phyloP scores from a whole-genome alignment of 2,113 vertebrate genomes.

The Periophthalmodon schlosseri region DNA sequence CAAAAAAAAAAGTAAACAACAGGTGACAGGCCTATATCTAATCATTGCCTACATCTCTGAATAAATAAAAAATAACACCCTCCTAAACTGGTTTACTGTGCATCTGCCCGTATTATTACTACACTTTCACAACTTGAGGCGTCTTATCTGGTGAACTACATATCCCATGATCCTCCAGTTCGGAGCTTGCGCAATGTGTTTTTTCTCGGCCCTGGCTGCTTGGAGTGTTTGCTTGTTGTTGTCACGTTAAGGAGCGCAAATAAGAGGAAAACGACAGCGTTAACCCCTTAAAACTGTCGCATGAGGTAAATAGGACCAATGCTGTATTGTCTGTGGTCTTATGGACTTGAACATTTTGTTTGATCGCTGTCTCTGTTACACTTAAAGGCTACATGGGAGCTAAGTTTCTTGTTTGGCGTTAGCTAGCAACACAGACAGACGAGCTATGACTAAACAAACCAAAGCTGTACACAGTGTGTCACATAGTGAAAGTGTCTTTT shows the following conservation, averaged over 20 bases:
- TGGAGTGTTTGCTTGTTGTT: constrained; percentile 57
- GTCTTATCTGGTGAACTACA: constrained; percentile 39
- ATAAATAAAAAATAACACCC: background rate
- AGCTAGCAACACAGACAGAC: constrained; percentile 45
- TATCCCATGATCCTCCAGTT: constrained; percentile 48
- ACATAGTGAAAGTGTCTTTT: background rate
- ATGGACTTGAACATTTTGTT: background rate
- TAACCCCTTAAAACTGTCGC: constrained; percentile 41
- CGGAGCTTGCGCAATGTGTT: constrained; percentile 67
- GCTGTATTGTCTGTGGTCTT: background rate
- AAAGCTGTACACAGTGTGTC: background rate
- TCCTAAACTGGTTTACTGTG: too few species aligned
- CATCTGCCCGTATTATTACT: background rate
- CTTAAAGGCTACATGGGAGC: constrained; percentile 15
- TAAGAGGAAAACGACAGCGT: constrained; percentile 29
- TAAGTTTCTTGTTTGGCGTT: constrained; percentile 39
- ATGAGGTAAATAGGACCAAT: constrained; percentile 65
- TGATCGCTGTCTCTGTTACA: constrained; percentile 20
- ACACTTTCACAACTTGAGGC: background rate
- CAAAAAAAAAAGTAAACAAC: background rate
- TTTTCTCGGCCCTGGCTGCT: constrained; percentile 53
- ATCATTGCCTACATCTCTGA: background rate
- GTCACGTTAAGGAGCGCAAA: constrained; percentile 42
- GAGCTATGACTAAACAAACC: constrained; percentile 41
- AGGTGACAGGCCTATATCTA: background rate